Evolutionary conservation across 2,797 vertebrate species (phyloP), one percentile per base, ranked within the genome.

Genomic region (Acanthurus lineatus): DNA sequence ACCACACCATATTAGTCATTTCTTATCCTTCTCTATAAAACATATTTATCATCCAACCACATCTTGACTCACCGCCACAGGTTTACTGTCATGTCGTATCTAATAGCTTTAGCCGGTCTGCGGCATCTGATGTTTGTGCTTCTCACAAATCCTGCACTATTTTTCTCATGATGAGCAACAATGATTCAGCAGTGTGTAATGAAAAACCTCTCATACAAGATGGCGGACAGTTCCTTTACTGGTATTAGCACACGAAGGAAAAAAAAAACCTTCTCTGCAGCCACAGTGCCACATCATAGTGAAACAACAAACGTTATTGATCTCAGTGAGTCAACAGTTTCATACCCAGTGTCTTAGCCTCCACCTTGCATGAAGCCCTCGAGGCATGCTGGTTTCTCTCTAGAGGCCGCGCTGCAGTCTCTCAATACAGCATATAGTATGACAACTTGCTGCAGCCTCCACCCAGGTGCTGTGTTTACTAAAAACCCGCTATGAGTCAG

Each of bases 311-410:
- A 77, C 28, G 22, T 49, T 69, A 77, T 74, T 75, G 51, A 86
- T 87, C 56, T 19, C 67, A 51, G 76, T 91, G 89, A 91, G 88
- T 91, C 63, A 40, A 59, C 78, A 74, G 86, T 90, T 90, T 91
- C 84, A 22, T 79, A 85, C 75, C 11, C 19, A 0, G 11, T 53
- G 53, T 69, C 73, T 85, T 76, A 35, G 70, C 66, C 35, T 73
- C 63, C 60, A 72, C 69, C 62, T 56, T 74, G 81, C 71, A 73
- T 61, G 62, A 84, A 77, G 76, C 81, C 69, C 82, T 77, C 0
- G 6, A 60, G 77, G 58, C 48, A 59, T 58, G 54, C 57, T 14
- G 5, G 40, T 42, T 45, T 2, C 49, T 84, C 74, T 88, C 74
- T 44, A 35, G 59, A 81, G 73, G 76, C 67, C 45, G 7, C 2